phyloP scores from a whole-genome alignment of 2,113 vertebrate genomes.

The Mugil cephalus region DNA sequence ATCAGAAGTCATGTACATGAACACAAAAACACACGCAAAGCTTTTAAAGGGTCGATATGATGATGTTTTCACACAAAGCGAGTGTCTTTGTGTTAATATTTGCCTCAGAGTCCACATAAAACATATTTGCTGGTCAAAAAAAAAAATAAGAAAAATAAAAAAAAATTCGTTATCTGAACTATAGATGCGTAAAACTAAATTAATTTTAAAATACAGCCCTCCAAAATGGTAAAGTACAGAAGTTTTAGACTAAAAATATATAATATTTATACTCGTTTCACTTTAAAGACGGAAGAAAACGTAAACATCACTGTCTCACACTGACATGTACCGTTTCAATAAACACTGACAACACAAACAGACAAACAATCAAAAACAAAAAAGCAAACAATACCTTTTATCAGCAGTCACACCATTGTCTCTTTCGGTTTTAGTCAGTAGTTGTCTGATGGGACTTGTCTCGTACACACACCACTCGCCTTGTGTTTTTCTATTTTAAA shows the following conservation, averaged over 20 bases:
- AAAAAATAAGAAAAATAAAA: too few species aligned
- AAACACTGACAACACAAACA: neutral
- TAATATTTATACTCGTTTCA: too few species aligned
- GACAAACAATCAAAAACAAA: neutral
- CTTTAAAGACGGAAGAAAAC: neutral
- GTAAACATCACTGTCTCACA: neutral
- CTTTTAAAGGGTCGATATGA: neutral
- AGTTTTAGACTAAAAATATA: too few species aligned
- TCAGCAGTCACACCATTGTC: conserved; percentile 82
- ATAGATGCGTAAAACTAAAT: neutral
- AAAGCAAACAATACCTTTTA: conserved; percentile 73
- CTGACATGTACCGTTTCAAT: neutral
- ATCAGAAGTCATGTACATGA: neutral
- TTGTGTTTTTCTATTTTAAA: neutral
- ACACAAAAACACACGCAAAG: neutral
- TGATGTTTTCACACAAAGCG: too few species aligned
- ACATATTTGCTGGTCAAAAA: too few species aligned
- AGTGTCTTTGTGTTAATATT: too few species aligned
- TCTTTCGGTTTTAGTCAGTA: neutral
- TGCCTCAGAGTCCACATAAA: neutral
- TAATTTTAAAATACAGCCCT: too few species aligned
- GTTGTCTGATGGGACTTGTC: neutral
- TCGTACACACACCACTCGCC: neutral
- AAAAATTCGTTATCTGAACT: neutral
- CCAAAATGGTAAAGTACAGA: too few species aligned